Conservation (phyloP, 2,797 vertebrate genomes). For the Chromis chromis region DNA sequence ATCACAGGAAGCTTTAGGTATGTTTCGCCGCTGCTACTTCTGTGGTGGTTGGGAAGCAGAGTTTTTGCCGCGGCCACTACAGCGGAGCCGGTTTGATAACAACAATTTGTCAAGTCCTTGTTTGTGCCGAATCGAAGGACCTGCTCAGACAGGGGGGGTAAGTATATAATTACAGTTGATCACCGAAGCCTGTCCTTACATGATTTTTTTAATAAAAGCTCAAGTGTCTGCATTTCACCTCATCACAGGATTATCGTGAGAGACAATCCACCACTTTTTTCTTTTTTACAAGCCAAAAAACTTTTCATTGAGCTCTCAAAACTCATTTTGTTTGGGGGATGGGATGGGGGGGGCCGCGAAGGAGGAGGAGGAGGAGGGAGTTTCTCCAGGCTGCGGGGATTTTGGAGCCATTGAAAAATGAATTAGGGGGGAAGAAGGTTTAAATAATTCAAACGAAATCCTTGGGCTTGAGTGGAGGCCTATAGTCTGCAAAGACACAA, state of each 20-base stretch:
- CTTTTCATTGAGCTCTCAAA: constrained; percentile 64
- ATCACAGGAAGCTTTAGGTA: constrained; percentile 58
- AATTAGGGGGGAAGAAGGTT: constrained; percentile 78
- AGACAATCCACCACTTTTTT: constrained; percentile 43
- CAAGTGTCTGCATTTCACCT: constrained; percentile 41
- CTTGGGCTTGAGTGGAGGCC: constrained; percentile 71
- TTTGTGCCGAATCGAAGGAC: constrained; percentile 66
- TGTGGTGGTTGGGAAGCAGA: constrained; percentile 46
- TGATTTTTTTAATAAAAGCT: constrained; percentile 36
- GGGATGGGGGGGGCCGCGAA: neutral
- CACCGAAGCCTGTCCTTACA: constrained; percentile 57
- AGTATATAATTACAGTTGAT: constrained; percentile 70
- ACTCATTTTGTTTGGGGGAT: constrained; percentile 46
- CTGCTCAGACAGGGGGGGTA: constrained; percentile 34
- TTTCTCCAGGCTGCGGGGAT: constrained; percentile 62
- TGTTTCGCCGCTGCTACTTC: constrained; percentile 43
- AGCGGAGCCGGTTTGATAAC: constrained; percentile 41
- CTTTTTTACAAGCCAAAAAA: constrained; percentile 42
- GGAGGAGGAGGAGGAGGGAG: constrained; percentile 18
- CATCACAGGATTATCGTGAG: constrained; percentile 41
- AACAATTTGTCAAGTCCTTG: constrained; percentile 68
- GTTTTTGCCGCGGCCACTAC: constrained; percentile 44
- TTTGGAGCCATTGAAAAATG: constrained; percentile 82
- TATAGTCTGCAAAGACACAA: constrained; percentile 74
- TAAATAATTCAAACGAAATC: constrained; percentile 83